Evolutionary conservation across 2,888 invertebrate species (phyloP).

Genomic region (Sarcophaga carnaria): DNA sequence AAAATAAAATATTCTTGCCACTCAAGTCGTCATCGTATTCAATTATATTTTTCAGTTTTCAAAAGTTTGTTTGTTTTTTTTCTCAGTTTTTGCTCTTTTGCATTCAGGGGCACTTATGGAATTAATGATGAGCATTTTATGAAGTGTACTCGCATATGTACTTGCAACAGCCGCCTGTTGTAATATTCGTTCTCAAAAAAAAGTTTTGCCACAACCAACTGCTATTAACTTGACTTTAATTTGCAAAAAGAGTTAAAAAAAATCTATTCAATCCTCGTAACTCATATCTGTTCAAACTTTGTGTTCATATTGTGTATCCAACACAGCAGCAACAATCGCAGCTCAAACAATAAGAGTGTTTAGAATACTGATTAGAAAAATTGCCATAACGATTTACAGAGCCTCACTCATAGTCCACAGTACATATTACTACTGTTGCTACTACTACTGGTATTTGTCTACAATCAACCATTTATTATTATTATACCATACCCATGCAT

Average conservation of each 20-base stretch:
- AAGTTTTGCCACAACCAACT: not conserved
- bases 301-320: not conserved
- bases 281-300: not conserved
- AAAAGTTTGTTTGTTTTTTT: not conserved
- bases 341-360: conserved; percentile 37
- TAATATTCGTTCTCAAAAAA: not conserved
- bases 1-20: not conserved
- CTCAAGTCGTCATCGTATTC: not conserved
- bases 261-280: not conserved
- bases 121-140: not conserved
- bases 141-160: not conserved
- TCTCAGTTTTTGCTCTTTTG: not conserved
- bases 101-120: not conserved
- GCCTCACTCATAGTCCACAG: not conserved
- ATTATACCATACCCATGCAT: not conserved
- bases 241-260: not conserved
- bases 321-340: not conserved
- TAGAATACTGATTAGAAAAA: conserved; percentile 64
- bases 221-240: not conserved
- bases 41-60: not conserved
- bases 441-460: not conserved
- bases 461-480: not conserved
- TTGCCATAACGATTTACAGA: conserved; percentile 42
- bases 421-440: no score
- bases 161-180: not conserved